Percentiles rank a stretch among this genome's conserved stretches.
phyloP scores from a whole-genome alignment of 64 coral and sea anemone species.

The Porites australiensis region DNA sequence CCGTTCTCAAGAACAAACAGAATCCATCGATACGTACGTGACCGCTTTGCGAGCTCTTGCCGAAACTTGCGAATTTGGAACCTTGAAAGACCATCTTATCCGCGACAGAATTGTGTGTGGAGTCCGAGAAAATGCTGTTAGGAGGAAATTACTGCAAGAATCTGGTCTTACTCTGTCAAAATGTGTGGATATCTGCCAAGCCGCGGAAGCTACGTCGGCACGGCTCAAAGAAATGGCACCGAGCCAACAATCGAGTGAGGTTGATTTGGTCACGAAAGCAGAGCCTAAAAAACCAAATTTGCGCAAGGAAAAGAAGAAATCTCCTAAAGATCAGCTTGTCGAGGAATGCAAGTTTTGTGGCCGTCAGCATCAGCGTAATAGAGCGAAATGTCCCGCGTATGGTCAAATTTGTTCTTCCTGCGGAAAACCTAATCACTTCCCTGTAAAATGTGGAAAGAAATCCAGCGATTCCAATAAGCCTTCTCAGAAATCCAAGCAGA shows the following conservation, averaged over 20 bases:
- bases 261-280: not conserved
- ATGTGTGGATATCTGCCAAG: slow-evolving; percentile 32
- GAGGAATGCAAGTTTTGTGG: slow-evolving; percentile 4
- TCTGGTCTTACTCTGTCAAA: slow-evolving; percentile 3
- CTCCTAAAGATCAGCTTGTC: too few species aligned
- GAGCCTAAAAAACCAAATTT: not conserved
- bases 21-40: slow-evolving; percentile 3
- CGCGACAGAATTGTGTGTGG: slow-evolving; percentile 35
- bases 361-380: not conserved
- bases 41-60: not conserved
- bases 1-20: not conserved
- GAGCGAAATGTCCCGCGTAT: not conserved
- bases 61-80: slow-evolving; percentile 35
- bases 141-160: slow-evolving; percentile 24
- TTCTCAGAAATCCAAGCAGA: too few species aligned
- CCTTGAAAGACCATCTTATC: slow-evolving; percentile 30
- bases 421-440: not conserved
- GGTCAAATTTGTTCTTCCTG: not conserved
- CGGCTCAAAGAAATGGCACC: not conserved
- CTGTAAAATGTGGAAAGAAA: not conserved
- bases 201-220: slow-evolving; percentile 4
- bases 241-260: not conserved
- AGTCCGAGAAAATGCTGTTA: not conserved
- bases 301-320: too few species aligned
- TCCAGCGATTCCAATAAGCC: too few species aligned